A percentile compares a stretch with the other conserved stretches of the same genome.
These are phyloP conservation scores for Erinaceus europaeus DNA, from an alignment of 2,113 vertebrate genomes.

Conservation along the genomic window DNA sequence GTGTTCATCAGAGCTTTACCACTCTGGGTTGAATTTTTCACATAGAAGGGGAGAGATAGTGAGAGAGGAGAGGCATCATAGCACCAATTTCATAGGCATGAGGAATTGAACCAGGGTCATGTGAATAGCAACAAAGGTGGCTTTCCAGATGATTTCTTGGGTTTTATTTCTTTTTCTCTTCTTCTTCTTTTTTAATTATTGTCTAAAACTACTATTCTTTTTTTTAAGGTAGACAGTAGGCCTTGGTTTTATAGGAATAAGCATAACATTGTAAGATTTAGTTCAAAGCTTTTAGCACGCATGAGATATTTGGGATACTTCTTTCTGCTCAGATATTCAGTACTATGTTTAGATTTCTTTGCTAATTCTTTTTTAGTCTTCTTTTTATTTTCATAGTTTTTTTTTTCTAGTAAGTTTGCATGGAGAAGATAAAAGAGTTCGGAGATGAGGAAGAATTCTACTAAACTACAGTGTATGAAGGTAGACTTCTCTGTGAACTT, in stretches of 20 bases:
- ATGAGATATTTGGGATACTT: background rate
- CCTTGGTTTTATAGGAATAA: background rate
- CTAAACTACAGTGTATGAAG: no score
- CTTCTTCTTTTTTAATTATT: background rate
- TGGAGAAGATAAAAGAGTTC: background rate
- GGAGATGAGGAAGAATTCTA: accelerated
- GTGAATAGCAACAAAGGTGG: no score
- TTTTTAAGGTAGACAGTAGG: background rate
- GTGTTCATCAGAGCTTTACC: no score
- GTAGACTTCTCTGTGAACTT: no score
- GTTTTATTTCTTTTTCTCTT: no score
- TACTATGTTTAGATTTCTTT: background rate
- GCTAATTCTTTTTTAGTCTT: background rate
- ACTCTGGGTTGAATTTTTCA: no score
- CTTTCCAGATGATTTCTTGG: no score
- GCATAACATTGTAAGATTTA: background rate
- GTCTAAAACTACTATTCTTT: background rate
- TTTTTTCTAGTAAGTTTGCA: background rate
- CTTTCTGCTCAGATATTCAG: background rate
- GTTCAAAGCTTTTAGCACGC: background rate
- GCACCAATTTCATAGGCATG: no score
- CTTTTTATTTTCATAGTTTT: background rate
- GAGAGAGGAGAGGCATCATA: no score
- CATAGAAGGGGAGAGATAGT: no score
- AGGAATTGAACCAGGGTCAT: no score